Evolutionary conservation across 2,113 vertebrate species (phyloP).

Genomic region (Hemibagrus wyckioides): DNA sequence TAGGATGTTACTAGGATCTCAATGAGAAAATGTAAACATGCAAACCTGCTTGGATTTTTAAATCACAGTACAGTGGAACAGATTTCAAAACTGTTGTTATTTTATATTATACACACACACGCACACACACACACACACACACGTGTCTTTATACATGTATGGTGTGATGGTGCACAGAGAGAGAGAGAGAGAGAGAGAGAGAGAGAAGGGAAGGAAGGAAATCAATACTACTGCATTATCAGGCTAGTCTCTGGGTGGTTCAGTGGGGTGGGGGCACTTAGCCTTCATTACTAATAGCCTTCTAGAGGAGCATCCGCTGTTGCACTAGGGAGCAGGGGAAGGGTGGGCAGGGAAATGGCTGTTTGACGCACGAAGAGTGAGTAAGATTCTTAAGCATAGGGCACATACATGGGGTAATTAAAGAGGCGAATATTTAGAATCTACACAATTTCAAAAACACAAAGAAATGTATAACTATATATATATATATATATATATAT

Average conservation of each 20-base stretch:
- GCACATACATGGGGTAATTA: not conserved
- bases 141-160: not conserved
- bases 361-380: conserved; percentile 16
- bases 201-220: not conserved
- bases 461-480: not conserved
- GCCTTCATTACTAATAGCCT: conserved; percentile 38
- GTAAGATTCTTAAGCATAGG: not conserved
- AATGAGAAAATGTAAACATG: not conserved
- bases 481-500: too few species aligned
- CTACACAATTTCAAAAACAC: not conserved
- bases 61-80: not conserved
- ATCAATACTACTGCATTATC: conserved; percentile 52
- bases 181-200: not conserved
- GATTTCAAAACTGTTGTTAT: not conserved
- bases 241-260: conserved; percentile 40
- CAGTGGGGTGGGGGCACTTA: conserved; percentile 29
- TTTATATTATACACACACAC: too few species aligned
- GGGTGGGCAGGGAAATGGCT: not conserved
- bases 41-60: not conserved
- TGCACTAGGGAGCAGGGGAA: conserved; percentile 22
- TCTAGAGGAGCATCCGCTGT: conserved; percentile 16
- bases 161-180: not conserved
- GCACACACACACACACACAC: not conserved
- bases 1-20: not conserved
- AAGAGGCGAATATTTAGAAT: not conserved